Evolutionary conservation across 2,888 invertebrate species (phyloP).

Genomic region (Tetranychus piercei): DNA sequence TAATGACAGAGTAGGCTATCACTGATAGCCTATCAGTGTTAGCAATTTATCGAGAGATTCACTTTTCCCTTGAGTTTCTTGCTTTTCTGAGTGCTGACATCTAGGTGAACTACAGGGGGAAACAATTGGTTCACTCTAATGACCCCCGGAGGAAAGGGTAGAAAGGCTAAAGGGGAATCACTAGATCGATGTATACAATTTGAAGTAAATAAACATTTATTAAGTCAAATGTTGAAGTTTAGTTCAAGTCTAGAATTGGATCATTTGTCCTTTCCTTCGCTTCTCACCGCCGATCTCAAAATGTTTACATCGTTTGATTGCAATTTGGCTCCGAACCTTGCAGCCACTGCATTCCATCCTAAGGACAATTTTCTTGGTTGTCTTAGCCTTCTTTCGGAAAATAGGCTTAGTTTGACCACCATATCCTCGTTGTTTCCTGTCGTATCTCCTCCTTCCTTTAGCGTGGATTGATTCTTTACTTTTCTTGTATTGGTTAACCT

Average conservation of each 20-base stretch:
- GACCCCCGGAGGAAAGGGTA: too few relatives aligned
- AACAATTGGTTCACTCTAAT: too few relatives aligned
- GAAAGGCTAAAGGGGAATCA: too few relatives aligned
- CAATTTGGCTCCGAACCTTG: constrained; percentile 89
- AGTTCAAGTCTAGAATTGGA: constrained; percentile 75
- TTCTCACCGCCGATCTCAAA: constrained; percentile 98
- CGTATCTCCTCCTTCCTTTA: constrained; percentile 91
- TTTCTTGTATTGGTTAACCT: constrained; percentile 99
- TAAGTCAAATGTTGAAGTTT: too few relatives aligned
- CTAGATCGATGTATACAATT: too few relatives aligned
- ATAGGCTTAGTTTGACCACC: constrained; percentile 99
- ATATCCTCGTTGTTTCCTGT: constrained; percentile 96
- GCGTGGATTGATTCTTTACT: constrained; percentile 93
- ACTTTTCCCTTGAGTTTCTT: too few relatives aligned
- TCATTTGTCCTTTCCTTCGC: constrained; percentile 98
- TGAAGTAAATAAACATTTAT: too few relatives aligned
- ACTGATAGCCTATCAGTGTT: too few relatives aligned
- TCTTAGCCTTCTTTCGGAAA: constrained; percentile 99
- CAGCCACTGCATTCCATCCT: constrained; percentile 98
- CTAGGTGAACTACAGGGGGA: too few relatives aligned
- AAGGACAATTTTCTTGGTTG: constrained; percentile 98
- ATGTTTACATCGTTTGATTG: constrained; percentile 96
- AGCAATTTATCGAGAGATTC: too few relatives aligned
- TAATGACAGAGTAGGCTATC: too few relatives aligned
- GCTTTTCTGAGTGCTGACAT: too few relatives aligned